Conservation (phyloP, 2,888 invertebrate species). For the Monopis laevigella region DNA sequence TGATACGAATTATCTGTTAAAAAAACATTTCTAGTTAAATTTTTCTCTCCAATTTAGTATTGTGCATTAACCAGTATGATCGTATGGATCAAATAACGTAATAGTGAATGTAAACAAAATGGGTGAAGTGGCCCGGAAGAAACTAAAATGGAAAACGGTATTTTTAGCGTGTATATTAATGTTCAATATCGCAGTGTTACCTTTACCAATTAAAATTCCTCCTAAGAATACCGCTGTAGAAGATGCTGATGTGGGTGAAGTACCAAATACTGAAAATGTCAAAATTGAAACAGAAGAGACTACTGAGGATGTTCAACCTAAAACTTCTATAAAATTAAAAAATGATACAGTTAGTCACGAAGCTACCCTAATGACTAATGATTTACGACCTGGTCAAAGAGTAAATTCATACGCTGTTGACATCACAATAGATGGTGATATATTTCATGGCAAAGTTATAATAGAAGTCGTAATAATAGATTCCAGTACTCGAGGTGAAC, state of each 20-base stretch:
- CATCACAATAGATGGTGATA: conserved; percentile 27
- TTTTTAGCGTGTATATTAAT: neutral
- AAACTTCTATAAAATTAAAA: conserved; percentile 12
- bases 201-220: neutral
- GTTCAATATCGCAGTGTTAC: no score
- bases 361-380: conserved; percentile 11
- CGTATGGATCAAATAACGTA: neutral
- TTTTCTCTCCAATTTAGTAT: neutral
- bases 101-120: no score
- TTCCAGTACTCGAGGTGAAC: conserved; percentile 27
- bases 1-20: neutral
- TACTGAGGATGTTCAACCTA: no score
- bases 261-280: no score
- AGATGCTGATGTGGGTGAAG: neutral
- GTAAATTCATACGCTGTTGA: conserved; percentile 28
- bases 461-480: conserved; percentile 26
- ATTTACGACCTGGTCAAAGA: conserved; percentile 31
- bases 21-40: neutral
- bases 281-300: no score
- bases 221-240: no score
- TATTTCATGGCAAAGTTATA: conserved; percentile 31
- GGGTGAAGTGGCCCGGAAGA: conserved; percentile 38
- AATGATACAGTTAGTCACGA: conserved; percentile 15
- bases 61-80: neutral
- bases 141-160: conserved; percentile 32